phyloP scores from a whole-genome alignment of 2,888 invertebrate species.

The Platypus cylindrus region DNA sequence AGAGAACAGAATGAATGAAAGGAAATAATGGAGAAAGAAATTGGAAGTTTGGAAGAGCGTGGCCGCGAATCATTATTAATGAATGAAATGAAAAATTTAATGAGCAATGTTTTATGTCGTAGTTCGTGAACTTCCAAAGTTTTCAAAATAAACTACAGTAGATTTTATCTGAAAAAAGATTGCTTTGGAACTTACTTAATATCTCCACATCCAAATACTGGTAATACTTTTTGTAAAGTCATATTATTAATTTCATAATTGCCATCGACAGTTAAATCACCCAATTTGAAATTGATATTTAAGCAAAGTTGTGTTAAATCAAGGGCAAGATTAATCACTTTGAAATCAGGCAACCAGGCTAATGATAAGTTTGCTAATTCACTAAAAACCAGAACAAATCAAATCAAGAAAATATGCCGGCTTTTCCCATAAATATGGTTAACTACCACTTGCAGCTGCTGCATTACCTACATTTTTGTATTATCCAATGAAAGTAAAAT shows the following conservation, averaged over 20 bases:
- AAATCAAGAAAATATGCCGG: background rate
- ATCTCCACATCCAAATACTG: constrained; percentile 28
- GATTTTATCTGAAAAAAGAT: too few species aligned
- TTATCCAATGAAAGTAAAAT: constrained; percentile 43
- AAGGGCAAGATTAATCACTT: constrained; percentile 26
- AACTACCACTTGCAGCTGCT: background rate
- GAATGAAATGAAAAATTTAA: too few species aligned
- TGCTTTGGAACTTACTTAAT: constrained; percentile 28
- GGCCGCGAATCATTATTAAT: too few species aligned
- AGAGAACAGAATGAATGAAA: too few species aligned
- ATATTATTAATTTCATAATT: constrained; percentile 29
- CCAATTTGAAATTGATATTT: constrained; percentile 26
- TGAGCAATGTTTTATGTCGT: too few species aligned
- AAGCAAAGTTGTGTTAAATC: constrained; percentile 28
- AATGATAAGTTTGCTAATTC: constrained; percentile 28
- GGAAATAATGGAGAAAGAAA: too few species aligned
- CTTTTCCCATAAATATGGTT: background rate
- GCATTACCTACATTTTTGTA: constrained; percentile 40
- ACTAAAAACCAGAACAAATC: constrained; percentile 23
- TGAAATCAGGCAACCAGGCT: constrained; percentile 29
- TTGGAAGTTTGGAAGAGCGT: too few species aligned
- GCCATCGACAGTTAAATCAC: constrained; percentile 28
- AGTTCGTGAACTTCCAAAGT: too few species aligned
- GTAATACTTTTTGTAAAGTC: constrained; percentile 27
- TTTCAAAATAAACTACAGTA: too few species aligned